Conservation (phyloP, 2,797 vertebrate species). For the Menidia menidia region DNA sequence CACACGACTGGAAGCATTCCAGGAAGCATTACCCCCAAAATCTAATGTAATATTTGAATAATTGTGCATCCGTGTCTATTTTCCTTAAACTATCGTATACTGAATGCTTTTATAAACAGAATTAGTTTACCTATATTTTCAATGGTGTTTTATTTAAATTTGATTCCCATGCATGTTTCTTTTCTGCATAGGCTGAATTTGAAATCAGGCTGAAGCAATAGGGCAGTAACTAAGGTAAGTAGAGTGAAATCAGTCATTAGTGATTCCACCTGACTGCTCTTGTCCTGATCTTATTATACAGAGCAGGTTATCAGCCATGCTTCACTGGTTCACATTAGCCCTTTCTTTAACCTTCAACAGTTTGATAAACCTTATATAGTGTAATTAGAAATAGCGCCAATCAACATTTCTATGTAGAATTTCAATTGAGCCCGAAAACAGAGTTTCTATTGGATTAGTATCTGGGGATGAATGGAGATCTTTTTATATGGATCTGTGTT, state of each 20-base stretch:
- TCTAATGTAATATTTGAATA: not conserved
- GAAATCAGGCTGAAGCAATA: not conserved
- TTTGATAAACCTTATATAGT: slow-evolving; percentile 13
- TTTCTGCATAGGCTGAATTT: slow-evolving; percentile 4
- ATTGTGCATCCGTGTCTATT: slow-evolving; percentile 2
- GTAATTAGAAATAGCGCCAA: slow-evolving; percentile 17
- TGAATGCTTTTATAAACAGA: not conserved
- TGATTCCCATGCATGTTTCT: slow-evolving; percentile 8
- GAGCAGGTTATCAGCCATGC: slow-evolving; percentile 26
- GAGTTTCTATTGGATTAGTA: not conserved
- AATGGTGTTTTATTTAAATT: not conserved
- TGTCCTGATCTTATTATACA: slow-evolving; percentile 32
- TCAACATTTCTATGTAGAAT: slow-evolving; percentile 4
- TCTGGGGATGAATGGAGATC: not conserved
- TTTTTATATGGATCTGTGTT: not conserved
- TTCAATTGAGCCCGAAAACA: slow-evolving; percentile 23
- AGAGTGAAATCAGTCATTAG: slow-evolving; percentile 22
- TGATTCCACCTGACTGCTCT: slow-evolving; percentile 26
- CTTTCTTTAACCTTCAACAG: slow-evolving; percentile 6
- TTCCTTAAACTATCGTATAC: not conserved
- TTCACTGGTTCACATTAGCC: slow-evolving; percentile 19
- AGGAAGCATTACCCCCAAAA: slow-evolving; percentile 20
- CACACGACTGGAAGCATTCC: not conserved
- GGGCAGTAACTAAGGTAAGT: slow-evolving; percentile 23
- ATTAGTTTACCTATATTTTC: not conserved